Percentiles rank a stretch among this genome's conserved stretches.
These are phyloP conservation scores for Leptobrachium leishanense DNA, from an alignment of 2,113 vertebrate species.

Conservation along the genomic window DNA sequence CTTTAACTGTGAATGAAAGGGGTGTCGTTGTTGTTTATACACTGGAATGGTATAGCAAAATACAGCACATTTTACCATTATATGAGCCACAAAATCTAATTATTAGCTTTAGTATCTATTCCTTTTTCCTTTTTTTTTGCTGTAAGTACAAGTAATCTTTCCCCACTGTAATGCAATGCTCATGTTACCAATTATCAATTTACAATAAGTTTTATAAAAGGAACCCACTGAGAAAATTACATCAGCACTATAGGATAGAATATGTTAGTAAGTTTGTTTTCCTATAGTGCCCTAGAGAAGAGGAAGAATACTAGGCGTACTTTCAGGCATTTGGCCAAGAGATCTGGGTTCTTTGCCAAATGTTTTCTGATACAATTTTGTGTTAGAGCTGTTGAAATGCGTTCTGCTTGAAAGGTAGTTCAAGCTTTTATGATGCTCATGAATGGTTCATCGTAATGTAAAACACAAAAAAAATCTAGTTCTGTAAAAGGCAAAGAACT, in stretches of 20 bases:
- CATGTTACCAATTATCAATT: not conserved
- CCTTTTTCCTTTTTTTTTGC: no score
- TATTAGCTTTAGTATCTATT: no score
- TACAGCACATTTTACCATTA: no score
- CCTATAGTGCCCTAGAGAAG: not conserved
- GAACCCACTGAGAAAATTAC: not conserved
- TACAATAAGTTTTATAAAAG: not conserved
- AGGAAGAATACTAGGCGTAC: not conserved
- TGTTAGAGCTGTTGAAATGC: not conserved
- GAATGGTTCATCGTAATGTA: not conserved
- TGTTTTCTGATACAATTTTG: not conserved
- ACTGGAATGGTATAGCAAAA: no score
- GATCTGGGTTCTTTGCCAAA: conserved; percentile 4
- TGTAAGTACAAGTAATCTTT: not conserved
- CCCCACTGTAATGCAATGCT: not conserved
- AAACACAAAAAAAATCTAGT: not conserved
- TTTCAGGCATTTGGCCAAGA: not conserved
- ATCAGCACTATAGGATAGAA: not conserved
- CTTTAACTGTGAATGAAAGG: no score
- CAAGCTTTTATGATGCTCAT: not conserved
- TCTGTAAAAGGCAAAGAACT: not conserved
- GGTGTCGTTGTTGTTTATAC: no score
- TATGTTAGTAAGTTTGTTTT: not conserved
- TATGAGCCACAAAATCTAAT: no score
- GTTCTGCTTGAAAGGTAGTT: not conserved